Evolutionary conservation across 2,113 vertebrate species (phyloP).

Genomic region (Centropus bengalensis): DNA sequence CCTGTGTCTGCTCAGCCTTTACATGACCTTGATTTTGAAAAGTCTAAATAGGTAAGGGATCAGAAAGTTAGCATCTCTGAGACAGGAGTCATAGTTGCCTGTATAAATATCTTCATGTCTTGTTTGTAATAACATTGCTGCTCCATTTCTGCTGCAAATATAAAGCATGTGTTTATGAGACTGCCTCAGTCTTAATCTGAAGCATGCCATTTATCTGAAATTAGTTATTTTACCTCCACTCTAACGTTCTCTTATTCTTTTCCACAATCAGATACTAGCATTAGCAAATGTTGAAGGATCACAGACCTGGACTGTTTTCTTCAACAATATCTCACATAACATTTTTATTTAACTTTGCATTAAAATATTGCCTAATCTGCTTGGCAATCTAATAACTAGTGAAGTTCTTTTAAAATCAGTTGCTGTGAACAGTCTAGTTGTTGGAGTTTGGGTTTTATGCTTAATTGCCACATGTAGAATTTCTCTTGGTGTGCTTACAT

Average conservation of each 20-base stretch:
- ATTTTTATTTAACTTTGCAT: not conserved
- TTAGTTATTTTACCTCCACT: not conserved
- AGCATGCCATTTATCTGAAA: not conserved
- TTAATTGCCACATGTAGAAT: not conserved
- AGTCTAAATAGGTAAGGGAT: not conserved
- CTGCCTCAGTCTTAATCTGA: not conserved
- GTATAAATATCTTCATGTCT: not conserved
- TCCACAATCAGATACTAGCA: not conserved
- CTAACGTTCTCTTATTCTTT: not conserved
- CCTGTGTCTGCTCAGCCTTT: not conserved
- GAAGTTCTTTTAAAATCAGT: not conserved
- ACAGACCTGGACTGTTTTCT: not conserved
- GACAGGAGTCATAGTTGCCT: not conserved
- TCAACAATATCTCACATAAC: not conserved
- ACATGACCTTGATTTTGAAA: not conserved
- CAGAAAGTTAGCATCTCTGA: not conserved
- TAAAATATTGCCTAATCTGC: not conserved
- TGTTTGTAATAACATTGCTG: not conserved
- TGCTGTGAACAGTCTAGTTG: not conserved
- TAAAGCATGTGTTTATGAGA: not conserved
- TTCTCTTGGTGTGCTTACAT: not conserved
- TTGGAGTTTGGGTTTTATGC: not conserved
- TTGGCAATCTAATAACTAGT: not conserved
- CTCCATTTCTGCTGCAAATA: not conserved
- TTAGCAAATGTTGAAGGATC: not conserved